Conservation (phyloP, 1,140 invertebrate species). For the Andricus grossulariae region DNA sequence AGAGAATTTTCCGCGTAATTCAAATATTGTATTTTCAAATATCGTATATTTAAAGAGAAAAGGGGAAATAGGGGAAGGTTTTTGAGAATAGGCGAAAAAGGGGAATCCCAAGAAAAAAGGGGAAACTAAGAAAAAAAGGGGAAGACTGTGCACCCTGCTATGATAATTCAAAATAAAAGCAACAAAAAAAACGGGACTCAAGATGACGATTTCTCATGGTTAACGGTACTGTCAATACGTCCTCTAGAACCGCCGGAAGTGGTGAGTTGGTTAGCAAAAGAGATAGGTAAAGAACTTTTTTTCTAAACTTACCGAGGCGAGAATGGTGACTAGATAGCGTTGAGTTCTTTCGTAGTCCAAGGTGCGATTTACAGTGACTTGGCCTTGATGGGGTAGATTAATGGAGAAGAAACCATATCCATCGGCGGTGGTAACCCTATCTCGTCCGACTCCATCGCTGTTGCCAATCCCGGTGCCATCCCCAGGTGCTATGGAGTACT, state of each 20-base stretch:
- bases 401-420: slow-evolving; percentile 90
- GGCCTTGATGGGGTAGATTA: slow-evolving; percentile 91
- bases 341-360: slow-evolving; percentile 93
- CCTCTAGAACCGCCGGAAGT: slow-evolving; percentile 22
- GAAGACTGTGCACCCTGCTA: too few relatives aligned
- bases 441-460: slow-evolving; percentile 76
- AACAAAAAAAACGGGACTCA: too few relatives aligned
- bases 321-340: slow-evolving; percentile 90
- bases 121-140: too few relatives aligned
- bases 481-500: slow-evolving; percentile 83
- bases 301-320: slow-evolving; percentile 87
- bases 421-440: slow-evolving; percentile 82
- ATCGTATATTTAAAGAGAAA: too few relatives aligned
- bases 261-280: neutral
- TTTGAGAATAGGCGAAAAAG: too few relatives aligned
- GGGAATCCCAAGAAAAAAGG: too few relatives aligned
- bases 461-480: slow-evolving; percentile 77
- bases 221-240: slow-evolving; percentile 1
- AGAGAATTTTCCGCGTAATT: too few relatives aligned
- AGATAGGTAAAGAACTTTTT: slow-evolving; percentile 29
- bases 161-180: too few relatives aligned
- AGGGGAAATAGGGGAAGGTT: too few relatives aligned
- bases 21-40: too few relatives aligned
- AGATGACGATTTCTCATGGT: neutral
- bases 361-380: slow-evolving; percentile 91